A percentile compares a stretch with the other conserved stretches of the same genome.
These are phyloP conservation scores for Urophycis tenuis DNA, from an alignment of 2,797 vertebrate genomes.

Conservation along the genomic window DNA sequence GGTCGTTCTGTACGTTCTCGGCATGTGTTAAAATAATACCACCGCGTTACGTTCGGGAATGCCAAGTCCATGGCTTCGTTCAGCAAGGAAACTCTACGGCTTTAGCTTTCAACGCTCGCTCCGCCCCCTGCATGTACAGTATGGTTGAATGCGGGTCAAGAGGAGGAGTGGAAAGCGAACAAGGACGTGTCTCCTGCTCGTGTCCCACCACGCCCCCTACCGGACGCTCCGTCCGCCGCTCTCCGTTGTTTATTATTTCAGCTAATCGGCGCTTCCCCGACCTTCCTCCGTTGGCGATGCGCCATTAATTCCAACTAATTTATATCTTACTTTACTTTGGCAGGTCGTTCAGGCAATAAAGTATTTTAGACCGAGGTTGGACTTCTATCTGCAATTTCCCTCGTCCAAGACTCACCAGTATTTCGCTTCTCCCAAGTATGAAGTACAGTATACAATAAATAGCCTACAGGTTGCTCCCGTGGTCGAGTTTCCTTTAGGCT, in stretches of 20 bases:
- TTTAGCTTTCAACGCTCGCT: neutral
- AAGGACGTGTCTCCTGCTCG: neutral
- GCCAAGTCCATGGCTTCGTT: constrained; percentile 37
- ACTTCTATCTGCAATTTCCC: neutral
- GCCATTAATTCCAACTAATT: neutral
- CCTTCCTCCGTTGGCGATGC: neutral
- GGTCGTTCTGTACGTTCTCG: neutral
- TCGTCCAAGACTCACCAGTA: neutral
- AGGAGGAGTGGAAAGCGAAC: constrained; percentile 25
- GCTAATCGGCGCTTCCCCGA: neutral
- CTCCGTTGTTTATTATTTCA: neutral
- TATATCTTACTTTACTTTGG: neutral
- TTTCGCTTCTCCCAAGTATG: neutral
- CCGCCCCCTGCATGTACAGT: constrained; percentile 36
- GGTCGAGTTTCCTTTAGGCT: neutral
- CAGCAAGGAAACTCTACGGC: constrained; percentile 26
- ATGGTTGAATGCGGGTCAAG: constrained; percentile 61
- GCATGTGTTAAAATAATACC: constrained; percentile 22
- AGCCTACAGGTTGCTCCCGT: neutral
- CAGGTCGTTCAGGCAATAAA: neutral
- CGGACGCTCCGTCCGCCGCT: constrained; percentile 9
- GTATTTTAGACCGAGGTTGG: neutral
- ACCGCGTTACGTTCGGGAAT: constrained; percentile 21
- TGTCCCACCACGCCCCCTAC: constrained; percentile 34
- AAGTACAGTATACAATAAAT: too few relatives aligned